Conservation (phyloP, 2,888 invertebrate species). For the Ditula angustiorana region DNA sequence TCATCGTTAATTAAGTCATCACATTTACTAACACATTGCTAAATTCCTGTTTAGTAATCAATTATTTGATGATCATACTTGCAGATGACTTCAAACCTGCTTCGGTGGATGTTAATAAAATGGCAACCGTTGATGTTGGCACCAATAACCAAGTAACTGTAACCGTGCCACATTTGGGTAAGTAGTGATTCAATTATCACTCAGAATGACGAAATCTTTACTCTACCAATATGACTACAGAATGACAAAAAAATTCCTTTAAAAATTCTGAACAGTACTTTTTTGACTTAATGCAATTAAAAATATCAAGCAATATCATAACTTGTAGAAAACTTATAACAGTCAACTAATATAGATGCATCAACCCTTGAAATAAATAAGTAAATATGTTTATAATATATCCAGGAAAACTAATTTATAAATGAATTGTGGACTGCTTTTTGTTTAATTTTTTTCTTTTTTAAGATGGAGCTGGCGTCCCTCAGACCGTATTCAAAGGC, state of each 20-base stretch:
- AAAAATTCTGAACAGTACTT: too few relatives aligned
- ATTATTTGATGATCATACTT: constrained; percentile 54
- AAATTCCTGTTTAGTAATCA: constrained; percentile 3
- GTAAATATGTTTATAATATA: too few relatives aligned
- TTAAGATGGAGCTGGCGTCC: constrained; percentile 94
- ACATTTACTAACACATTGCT: constrained; percentile 17
- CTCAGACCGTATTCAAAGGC: constrained; percentile 97
- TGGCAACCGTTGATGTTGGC: constrained; percentile 95
- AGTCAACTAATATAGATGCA: too few relatives aligned
- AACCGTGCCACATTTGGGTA: constrained; percentile 96
- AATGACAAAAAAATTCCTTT: too few relatives aligned
- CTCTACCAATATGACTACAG: not conserved
- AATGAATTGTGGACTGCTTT: too few relatives aligned
- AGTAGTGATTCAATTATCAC: constrained; percentile 46
- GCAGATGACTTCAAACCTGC: constrained; percentile 99
- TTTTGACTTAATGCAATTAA: too few relatives aligned
- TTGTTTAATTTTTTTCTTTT: constrained; percentile 14
- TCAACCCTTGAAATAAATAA: too few relatives aligned
- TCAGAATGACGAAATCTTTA: not conserved
- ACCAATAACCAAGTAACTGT: constrained; percentile 96
- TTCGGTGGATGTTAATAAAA: constrained; percentile 97
- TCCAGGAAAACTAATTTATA: too few relatives aligned
- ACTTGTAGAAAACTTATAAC: too few relatives aligned
- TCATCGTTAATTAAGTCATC: constrained; percentile 11
- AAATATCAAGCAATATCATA: not conserved